phyloP scores from a whole-genome alignment of 2,797 vertebrate species.

The Phoebastria nigripes region DNA sequence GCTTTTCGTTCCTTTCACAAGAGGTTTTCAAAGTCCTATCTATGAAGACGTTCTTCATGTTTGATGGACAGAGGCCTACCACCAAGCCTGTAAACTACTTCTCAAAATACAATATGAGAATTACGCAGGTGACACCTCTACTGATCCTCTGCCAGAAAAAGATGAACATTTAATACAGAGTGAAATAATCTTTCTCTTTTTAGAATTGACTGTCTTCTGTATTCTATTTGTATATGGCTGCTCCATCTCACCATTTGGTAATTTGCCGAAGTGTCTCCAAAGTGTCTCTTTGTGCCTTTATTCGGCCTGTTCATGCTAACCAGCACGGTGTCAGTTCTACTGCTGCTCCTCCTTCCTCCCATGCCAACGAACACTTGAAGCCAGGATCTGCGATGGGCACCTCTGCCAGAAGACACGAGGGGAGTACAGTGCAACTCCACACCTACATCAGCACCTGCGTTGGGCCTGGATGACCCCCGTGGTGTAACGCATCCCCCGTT shows the following conservation, averaged over 20 bases:
- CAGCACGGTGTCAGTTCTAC: accelerated
- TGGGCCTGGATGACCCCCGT: accelerated
- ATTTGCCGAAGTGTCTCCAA: accelerated
- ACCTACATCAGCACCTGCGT: accelerated
- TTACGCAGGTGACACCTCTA: neutral
- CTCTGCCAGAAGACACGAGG: neutral
- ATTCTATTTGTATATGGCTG: accelerated
- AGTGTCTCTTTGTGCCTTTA: neutral
- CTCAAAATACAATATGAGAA: neutral
- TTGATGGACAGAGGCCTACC: neutral
- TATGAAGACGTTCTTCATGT: neutral
- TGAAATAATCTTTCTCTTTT: neutral
- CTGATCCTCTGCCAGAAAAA: neutral
- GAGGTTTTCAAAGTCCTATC: neutral
- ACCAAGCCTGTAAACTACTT: neutral
- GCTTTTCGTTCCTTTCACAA: neutral
- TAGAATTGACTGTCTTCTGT: accelerated
- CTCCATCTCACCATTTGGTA: too few relatives aligned
- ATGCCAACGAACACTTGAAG: accelerated
- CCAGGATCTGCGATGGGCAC: neutral
- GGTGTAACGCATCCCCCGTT: accelerated
- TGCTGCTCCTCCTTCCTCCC: neutral
- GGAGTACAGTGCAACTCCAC: too few relatives aligned
- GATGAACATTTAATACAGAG: accelerated
- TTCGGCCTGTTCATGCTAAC: accelerated